Percentiles rank a stretch among this genome's conserved stretches.
phyloP scores from a whole-genome alignment of 2,797 vertebrate species.

The Loriculus beryllinus region DNA sequence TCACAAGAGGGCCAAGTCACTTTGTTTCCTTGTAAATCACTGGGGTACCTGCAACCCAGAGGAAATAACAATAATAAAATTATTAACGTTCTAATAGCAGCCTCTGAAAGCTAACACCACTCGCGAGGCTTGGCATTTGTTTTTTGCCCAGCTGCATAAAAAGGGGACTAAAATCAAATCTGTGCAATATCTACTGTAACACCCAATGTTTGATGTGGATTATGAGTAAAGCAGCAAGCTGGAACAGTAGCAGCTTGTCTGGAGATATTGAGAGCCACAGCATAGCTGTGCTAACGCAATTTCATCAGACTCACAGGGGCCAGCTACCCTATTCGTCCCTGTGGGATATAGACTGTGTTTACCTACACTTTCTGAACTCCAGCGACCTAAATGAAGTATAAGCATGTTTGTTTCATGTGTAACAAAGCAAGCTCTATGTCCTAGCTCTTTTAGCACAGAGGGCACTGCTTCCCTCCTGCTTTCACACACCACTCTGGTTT shows the following conservation, averaged over 20 bases:
- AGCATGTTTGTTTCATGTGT: background rate
- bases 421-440: background rate
- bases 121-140: slow-evolving; percentile 24
- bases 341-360: background rate
- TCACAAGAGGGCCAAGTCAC: slow-evolving; percentile 17
- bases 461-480: background rate
- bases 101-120: slow-evolving; percentile 3
- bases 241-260: background rate
- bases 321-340: background rate
- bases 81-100: slow-evolving; percentile 49
- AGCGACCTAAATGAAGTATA: background rate
- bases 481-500: background rate
- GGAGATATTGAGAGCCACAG: background rate
- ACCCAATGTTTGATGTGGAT: slow-evolving; percentile 42
- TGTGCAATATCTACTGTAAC: slow-evolving; percentile 33
- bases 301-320: background rate
- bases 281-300: background rate
- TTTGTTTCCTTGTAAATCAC: slow-evolving; percentile 45
- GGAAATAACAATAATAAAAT: slow-evolving; percentile 50
- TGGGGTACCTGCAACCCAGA: background rate
- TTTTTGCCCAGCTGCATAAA: slow-evolving; percentile 32
- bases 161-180: slow-evolving; percentile 50
- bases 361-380: background rate
- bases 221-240: slow-evolving; percentile 32
- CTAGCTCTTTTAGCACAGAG: background rate